Percentiles rank a stretch among this genome's conserved stretches.
phyloP scores from a whole-genome alignment of 2,113 vertebrate genomes.

The rat (Rattus norvegicus) region DNA sequence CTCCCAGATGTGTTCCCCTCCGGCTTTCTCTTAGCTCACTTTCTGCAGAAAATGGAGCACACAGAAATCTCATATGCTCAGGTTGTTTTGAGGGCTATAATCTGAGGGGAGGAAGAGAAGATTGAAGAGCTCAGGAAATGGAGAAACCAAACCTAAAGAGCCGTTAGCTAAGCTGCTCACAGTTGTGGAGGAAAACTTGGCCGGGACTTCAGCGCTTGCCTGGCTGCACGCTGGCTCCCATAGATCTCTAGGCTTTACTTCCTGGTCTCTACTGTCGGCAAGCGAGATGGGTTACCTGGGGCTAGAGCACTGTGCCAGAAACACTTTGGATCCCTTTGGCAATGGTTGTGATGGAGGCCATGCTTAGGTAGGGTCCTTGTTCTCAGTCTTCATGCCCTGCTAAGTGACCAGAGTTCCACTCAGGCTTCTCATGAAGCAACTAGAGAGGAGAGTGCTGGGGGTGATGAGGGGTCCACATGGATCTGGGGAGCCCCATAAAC shows the following conservation, averaged over 20 bases:
- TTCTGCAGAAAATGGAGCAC: constrained; percentile 17
- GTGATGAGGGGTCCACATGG: not conserved
- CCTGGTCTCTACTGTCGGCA: not conserved
- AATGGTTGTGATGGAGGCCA: not conserved
- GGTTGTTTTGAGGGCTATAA: constrained; percentile 10
- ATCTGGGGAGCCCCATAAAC: not conserved
- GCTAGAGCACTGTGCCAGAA: not conserved
- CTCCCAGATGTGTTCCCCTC: not conserved
- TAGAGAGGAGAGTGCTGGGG: not conserved
- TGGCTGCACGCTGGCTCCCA: not conserved
- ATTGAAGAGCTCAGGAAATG: not conserved
- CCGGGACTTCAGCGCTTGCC: not conserved
- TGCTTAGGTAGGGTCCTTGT: not conserved
- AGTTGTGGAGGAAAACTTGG: not conserved
- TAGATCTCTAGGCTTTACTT: not conserved
- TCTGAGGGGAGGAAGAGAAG: not conserved
- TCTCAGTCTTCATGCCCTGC: not conserved
- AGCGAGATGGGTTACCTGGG: not conserved
- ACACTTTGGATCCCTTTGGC: not conserved
- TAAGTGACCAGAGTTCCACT: not conserved
- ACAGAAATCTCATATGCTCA: not conserved
- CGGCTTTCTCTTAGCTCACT: not conserved
- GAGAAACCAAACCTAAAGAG: not conserved
- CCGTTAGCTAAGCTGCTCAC: too few species aligned
- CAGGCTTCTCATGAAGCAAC: not conserved